Conservation (phyloP, 2,113 vertebrate species). For the Chaetorhynchus papuensis region DNA sequence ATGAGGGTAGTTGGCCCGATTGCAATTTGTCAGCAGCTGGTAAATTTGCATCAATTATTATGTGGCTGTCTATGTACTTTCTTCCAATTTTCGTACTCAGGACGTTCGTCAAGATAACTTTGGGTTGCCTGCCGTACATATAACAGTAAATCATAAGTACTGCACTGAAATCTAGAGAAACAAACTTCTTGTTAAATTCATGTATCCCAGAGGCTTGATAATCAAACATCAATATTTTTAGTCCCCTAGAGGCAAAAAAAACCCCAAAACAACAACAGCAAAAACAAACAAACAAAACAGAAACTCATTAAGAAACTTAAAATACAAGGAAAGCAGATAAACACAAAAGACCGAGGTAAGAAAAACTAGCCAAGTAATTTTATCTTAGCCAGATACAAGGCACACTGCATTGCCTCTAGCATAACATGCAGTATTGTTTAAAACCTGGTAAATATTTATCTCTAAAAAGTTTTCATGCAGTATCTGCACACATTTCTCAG, state of each 20-base stretch:
- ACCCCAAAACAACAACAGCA: too few species aligned
- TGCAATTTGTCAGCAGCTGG: conserved; percentile 71
- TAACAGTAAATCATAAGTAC: conserved; percentile 67
- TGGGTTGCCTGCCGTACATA: conserved; percentile 78
- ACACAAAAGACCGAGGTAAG: neutral
- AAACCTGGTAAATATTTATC: neutral
- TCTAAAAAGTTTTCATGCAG: neutral
- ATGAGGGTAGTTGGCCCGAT: conserved; percentile 65
- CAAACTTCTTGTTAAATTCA: conserved; percentile 2
- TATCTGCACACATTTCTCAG: neutral
- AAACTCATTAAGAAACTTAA: neutral
- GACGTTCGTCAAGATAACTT: conserved; percentile 79
- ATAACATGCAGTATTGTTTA: neutral
- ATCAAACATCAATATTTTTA: neutral
- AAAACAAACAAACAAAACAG: neutral
- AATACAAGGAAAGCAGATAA: neutral
- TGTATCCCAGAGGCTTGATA: neutral
- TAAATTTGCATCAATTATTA: conserved; percentile 74
- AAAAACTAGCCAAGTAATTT: neutral
- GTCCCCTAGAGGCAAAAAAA: neutral
- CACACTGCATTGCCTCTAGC: neutral
- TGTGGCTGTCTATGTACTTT: conserved; percentile 71
- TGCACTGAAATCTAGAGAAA: conserved; percentile 45
- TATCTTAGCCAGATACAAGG: neutral
- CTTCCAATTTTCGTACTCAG: conserved; percentile 78